phyloP scores from a whole-genome alignment of 1,140 invertebrate species.

The Elysia chlorotica region DNA sequence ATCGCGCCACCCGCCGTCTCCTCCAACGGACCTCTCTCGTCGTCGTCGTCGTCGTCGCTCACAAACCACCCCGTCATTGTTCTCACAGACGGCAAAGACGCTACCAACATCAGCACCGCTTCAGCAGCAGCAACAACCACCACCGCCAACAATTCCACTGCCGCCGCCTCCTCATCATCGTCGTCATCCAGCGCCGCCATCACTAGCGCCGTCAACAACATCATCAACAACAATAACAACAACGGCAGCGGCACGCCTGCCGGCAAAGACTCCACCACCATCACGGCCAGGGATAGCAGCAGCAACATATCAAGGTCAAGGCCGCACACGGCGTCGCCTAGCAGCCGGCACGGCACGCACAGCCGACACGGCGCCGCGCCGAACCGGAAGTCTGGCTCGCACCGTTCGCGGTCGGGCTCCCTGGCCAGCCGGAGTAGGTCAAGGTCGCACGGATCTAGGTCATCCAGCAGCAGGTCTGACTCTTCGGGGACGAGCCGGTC shows the following conservation, averaged over 20 bases:
- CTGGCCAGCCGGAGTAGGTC: conserved; percentile 42
- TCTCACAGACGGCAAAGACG: too few species aligned
- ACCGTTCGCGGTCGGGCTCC: conserved; percentile 40
- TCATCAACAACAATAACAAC: conserved; percentile 2
- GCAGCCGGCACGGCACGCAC: conserved; percentile 13
- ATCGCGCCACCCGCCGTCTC: neutral
- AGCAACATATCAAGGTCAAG: neutral
- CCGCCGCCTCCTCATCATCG: neutral
- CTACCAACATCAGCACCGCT: too few species aligned
- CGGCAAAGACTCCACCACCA: neutral
- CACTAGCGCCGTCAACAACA: neutral
- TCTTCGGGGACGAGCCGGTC: conserved; percentile 58
- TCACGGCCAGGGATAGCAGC: conserved; percentile 6
- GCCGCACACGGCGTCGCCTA: conserved; percentile 14
- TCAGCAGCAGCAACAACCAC: too few species aligned
- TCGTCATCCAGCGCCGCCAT: neutral
- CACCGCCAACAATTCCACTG: too few species aligned
- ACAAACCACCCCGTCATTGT: too few species aligned
- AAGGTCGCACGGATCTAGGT: conserved; percentile 41
- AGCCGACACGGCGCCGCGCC: neutral
- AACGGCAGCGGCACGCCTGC: neutral
- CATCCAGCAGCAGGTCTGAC: conserved; percentile 49
- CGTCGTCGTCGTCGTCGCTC: too few species aligned
- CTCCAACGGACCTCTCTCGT: too few species aligned
- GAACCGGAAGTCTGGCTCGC: conserved; percentile 31